Conservation (phyloP, 2,888 invertebrate genomes). For the Deilephila porcellus region DNA sequence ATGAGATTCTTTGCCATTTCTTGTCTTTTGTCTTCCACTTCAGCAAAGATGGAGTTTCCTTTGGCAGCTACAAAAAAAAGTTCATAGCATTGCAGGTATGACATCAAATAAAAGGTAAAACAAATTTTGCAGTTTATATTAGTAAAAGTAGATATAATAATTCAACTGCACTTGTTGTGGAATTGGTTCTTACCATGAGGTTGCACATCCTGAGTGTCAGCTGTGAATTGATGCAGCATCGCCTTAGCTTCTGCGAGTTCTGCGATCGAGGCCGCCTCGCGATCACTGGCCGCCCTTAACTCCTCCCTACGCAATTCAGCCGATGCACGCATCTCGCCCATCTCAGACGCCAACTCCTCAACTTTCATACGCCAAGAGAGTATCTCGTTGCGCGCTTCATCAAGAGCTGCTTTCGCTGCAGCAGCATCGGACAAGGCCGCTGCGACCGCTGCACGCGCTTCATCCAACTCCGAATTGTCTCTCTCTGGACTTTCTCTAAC, state of each 20-base stretch:
- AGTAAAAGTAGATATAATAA: background rate
- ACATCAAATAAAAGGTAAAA: background rate
- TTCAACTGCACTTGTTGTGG: background rate
- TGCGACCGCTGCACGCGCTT: conserved; percentile 59
- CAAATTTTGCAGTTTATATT: background rate
- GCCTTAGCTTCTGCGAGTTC: conserved; percentile 73
- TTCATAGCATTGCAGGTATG: conserved; percentile 8
- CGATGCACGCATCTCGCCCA: conserved; percentile 66
- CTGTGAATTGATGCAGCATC: conserved; percentile 67
- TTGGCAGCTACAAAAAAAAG: conserved; percentile 78
- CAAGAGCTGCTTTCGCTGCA: conserved; percentile 62
- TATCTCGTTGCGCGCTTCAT: conserved; percentile 63
- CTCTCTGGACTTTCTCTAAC: conserved; percentile 64
- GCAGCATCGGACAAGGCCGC: conserved; percentile 62
- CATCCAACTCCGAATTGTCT: conserved; percentile 71
- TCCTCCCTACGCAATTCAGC: conserved; percentile 71
- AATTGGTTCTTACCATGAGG: conserved; percentile 64
- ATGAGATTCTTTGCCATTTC: conserved; percentile 85
- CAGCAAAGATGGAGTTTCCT: conserved; percentile 87
- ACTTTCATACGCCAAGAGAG: conserved; percentile 67
- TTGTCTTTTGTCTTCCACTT: conserved; percentile 87
- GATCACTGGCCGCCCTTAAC: conserved; percentile 63
- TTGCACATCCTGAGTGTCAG: conserved; percentile 64
- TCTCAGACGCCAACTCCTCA: conserved; percentile 66
- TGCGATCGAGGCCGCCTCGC: conserved; percentile 68